Base-by-base conservation (phyloP, 1,140 invertebrate species). In the Drosophila rufa region DNA sequence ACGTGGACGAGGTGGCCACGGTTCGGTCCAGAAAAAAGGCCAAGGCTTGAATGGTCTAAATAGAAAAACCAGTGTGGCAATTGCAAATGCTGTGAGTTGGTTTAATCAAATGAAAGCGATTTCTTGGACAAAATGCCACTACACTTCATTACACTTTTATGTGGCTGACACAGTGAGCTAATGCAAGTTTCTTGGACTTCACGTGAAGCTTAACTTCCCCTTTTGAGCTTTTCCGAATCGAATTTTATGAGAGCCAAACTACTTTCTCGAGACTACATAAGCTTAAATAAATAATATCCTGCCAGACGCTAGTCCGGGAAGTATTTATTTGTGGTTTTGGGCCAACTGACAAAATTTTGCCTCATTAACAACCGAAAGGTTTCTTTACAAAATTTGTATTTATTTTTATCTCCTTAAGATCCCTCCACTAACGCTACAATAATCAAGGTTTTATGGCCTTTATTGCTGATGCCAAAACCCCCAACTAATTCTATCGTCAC, bases 91-190 rank as follows among this genome's bases (percentile, higher is more conserved):
- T 55, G 51, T 30, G 33, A 57, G 53, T 75, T 66, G 53, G 38
- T 68, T 62, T 51, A 73, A 48, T 14, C 47, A 38, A n/a, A 33
- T 50, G 36, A 65, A 71, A 55, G 50, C 53, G 48, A 75, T 43
- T 65, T 75, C 82, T 77, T 58, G 77, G 66, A 80, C 50, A 56
- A 60, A 22, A 51, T 67, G 43, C 36, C 14, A 56, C 43, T 59
- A 45, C 61, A 75, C 60, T 67, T 42, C 56, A 68, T 75, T 58
- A 42, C 56, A 43, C 61, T 51, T 62, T 65, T 56, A 61, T 75
- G 40, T 51, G 57, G 15, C 57, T 82, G 85, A 85, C 85, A 89
- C 68, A 89, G 75, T 90, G 82, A 90, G 83, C 85, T 68, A 82
- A 85, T 90, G 50, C 46, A 67, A 42, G 17, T 45, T 43, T 57